A percentile compares a stretch with the other conserved stretches of the same genome.
Evolutionary conservation across 2,113 vertebrate genomes (phyloP).

Genomic region (Ceyx cyanopectus): DNA sequence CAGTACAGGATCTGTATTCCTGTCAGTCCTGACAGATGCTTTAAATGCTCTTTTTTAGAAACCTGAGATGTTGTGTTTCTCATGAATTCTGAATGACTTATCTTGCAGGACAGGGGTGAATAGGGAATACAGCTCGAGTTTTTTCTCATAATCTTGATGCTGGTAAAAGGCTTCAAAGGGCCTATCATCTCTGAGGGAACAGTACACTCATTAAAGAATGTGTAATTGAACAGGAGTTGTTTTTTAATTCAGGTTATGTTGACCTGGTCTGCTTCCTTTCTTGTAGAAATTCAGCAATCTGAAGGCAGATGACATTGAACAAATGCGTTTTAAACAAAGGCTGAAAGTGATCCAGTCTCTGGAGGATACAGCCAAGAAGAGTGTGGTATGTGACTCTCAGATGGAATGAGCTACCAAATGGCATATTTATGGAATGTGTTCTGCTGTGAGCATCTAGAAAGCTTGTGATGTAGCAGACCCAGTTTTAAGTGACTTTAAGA

Average conservation of each 20-base stretch:
- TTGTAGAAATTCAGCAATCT: constrained; percentile 90
- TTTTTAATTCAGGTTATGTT: background rate
- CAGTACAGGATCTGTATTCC: background rate
- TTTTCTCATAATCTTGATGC: background rate
- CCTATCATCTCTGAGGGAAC: background rate
- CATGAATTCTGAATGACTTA: background rate
- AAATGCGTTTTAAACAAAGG: constrained; percentile 98
- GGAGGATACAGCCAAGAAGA: constrained; percentile 96
- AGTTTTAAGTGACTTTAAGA: constrained; percentile 1
- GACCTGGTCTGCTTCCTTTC: constrained; percentile 20
- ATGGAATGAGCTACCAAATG: background rate
- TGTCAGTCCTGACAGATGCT: background rate
- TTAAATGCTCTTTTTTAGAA: constrained; percentile 5
- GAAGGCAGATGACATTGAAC: constrained; percentile 91
- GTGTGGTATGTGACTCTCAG: constrained; percentile 85
- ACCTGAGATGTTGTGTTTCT: background rate
- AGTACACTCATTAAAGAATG: background rate
- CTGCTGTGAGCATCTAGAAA: background rate
- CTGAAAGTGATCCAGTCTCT: constrained; percentile 97
- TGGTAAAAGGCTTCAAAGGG: background rate
- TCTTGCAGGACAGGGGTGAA: background rate
- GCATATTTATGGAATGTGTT: background rate
- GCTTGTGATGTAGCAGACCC: background rate
- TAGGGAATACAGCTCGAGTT: background rate
- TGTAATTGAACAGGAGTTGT: background rate